Base-by-base conservation (phyloP, 2,797 vertebrate species). In the Eidolon dupreanum region DNA sequence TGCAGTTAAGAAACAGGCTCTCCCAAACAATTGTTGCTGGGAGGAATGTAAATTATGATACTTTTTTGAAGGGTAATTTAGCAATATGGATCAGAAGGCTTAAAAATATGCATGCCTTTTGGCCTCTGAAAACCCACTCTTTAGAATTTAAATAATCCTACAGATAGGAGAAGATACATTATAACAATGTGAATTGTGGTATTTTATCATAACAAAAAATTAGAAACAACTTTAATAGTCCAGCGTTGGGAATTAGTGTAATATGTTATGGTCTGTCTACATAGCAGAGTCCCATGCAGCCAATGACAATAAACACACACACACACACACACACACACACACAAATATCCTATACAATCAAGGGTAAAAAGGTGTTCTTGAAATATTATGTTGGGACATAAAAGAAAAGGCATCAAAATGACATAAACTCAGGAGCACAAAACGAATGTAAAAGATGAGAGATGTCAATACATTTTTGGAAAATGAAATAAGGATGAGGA, bases 121-220 rank as follows among this genome's bases (percentile, higher is more conserved):
- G 91, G 86, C 86, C 96, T 97, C 90, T 36, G 33, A 83, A 96
- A 93, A 88, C 33, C 81, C 26, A 75, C 33, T 66, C 89, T 68
- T 95, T 91, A 36, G 82, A 92, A 95, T 93, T 83, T 63, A 83
- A 93, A 51, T 96, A 88, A 92, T 70, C 68, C 63, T 24, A 36
- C 43, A 78, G 70, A 75, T 36, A 73, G 93, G 55, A 92, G 65
- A 77, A 78, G 59, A 90, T 77, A 36, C 81, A 65, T 83, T 65
- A 33, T 53, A 93, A 74, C 65, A 79, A 91, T 2, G 46, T 31
- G n/a, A 59, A 88, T 31, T 46, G 0, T 31, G 88, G 94, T 95
- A n/a, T 95, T 95, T 97, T 86, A 96, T 85, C 82, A 83, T 49
- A 93, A 92, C 83, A 68, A 96, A 97, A 93, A 83, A 90, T 66